Conservation (phyloP, 2,888 invertebrate genomes). For the Nephrotoma guestfalica region DNA sequence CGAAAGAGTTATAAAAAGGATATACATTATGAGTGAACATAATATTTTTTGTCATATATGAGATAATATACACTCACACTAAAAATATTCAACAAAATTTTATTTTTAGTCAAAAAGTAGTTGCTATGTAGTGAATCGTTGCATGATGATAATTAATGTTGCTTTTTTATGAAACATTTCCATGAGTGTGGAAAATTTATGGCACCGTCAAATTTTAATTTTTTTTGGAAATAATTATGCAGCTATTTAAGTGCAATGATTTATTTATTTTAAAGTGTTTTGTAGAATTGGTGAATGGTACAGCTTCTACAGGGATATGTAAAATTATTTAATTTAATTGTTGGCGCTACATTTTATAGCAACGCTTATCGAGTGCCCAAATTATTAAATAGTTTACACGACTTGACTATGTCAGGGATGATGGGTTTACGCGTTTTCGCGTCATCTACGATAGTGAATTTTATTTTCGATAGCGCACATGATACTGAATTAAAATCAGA, state of each 20-base stretch:
- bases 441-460: no score
- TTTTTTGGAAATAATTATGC: background rate
- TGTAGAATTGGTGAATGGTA: background rate
- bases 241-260: background rate
- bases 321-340: no score
- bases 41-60: background rate
- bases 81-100: background rate
- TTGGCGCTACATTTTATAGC: no score
- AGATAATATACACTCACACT: background rate
- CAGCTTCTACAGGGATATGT: no score
- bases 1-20: background rate
- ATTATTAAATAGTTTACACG: no score
- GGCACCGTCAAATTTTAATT: background rate
- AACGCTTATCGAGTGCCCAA: no score
- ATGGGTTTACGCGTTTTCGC: no score
- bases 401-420: no score
- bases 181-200: background rate
- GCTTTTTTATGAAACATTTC: background rate
- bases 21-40: background rate
- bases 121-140: background rate
- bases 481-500: no score
- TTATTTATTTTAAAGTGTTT: background rate
- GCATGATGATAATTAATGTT: background rate
- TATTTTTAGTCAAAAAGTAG: background rate
- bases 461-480: no score